Conservation (phyloP, 2,797 vertebrate genomes). For the Serranus cabrilla region DNA sequence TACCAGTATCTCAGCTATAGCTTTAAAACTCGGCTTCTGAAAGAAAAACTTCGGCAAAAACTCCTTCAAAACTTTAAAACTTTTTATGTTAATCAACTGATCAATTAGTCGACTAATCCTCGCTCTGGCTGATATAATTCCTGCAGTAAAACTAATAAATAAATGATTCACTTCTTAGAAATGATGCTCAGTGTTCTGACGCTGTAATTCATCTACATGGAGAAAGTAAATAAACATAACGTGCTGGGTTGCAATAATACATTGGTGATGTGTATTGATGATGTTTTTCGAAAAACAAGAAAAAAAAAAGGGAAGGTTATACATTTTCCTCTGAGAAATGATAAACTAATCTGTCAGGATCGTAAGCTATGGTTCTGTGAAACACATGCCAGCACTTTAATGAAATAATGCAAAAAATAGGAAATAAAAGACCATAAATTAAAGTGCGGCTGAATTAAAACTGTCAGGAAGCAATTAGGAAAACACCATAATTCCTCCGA, state of each 20-base stretch:
- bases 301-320: constrained; percentile 16
- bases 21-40: too few species aligned
- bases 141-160: constrained; percentile 1
- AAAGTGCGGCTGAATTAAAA: constrained; percentile 71
- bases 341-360: constrained; percentile 50
- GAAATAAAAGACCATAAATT: constrained; percentile 79
- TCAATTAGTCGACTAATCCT: too few species aligned
- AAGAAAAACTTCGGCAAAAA: too few species aligned
- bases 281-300: constrained; percentile 31
- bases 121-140: not conserved
- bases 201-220: constrained; percentile 43
- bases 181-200: constrained; percentile 7
- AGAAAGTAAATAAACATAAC: constrained; percentile 53
- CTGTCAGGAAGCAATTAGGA: constrained; percentile 78
- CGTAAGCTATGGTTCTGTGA: constrained; percentile 30
- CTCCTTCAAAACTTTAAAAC: too few species aligned
- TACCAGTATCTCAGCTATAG: too few species aligned
- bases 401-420: constrained; percentile 68
- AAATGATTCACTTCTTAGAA: not conserved
- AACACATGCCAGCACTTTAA: constrained; percentile 28
- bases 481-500: constrained; percentile 78
- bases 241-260: constrained; percentile 27
- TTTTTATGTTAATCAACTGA: too few species aligned
- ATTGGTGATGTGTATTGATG: constrained; percentile 37
- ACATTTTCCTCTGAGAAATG: constrained; percentile 62